Evolutionary conservation across 2,797 vertebrate genomes (phyloP).

Genomic region (Limosa lapponica): DNA sequence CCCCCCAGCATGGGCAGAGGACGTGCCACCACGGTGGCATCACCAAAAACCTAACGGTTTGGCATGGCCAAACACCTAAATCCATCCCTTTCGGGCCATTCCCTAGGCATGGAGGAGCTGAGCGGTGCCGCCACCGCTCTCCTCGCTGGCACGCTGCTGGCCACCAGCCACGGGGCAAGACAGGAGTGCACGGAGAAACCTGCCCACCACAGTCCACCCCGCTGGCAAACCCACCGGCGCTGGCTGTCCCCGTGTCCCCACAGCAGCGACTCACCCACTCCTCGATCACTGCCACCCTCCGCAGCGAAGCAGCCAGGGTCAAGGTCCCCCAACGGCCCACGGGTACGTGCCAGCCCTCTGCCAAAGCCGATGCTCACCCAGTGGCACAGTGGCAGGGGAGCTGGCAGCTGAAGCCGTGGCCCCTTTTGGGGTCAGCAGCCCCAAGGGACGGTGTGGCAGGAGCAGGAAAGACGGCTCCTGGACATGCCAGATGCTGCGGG

Average conservation of each 20-base stretch:
- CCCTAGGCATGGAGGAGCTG: accelerated
- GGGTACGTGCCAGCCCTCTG: accelerated
- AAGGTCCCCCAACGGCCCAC: not conserved
- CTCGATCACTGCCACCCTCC: accelerated
- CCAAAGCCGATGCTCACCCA: accelerated
- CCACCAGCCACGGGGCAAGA: not conserved
- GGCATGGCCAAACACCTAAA: not conserved
- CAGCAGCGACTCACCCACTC: accelerated
- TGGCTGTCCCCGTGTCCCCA: accelerated
- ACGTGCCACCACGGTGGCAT: accelerated
- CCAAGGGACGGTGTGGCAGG: accelerated
- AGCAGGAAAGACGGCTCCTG: not conserved
- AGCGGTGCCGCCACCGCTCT: not conserved
- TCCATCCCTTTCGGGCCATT: not conserved
- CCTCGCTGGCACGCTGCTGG: not conserved
- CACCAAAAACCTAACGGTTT: too few species aligned
- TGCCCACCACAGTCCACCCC: accelerated
- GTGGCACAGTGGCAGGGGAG: not conserved
- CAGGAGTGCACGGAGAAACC: accelerated
- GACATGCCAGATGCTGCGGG: not conserved
- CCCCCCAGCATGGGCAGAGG: not conserved
- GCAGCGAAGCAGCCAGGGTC: not conserved
- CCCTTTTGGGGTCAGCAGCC: not conserved
- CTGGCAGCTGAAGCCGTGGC: not conserved
- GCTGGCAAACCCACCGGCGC: not conserved